Conservation (phyloP, 2,797 vertebrate species). For the Megalops cyprinoides region DNA sequence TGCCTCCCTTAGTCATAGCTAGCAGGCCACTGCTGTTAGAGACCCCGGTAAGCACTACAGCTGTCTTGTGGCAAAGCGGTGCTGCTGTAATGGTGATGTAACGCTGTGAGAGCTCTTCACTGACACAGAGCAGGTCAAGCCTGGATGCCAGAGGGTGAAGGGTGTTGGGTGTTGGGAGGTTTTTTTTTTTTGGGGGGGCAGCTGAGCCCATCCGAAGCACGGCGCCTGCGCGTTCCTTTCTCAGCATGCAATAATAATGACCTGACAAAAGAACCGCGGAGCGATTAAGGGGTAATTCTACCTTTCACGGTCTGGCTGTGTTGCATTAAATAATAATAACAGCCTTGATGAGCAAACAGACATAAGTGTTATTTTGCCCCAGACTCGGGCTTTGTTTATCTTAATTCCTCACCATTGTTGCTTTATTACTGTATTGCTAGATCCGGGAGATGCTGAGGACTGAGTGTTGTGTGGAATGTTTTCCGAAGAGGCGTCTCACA, state of each 20-base stretch:
- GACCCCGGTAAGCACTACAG: neutral
- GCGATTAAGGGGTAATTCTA: slow-evolving; percentile 15
- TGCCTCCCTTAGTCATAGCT: too few relatives aligned
- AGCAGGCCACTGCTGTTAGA: too few relatives aligned
- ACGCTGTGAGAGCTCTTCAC: neutral
- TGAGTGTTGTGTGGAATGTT: neutral
- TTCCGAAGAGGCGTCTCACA: neutral
- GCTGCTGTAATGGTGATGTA: neutral
- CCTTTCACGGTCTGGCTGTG: slow-evolving; percentile 15
- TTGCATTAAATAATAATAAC: slow-evolving; percentile 18
- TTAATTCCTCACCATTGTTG: neutral
- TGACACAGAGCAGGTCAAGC: neutral
- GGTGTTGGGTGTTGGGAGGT: neutral
- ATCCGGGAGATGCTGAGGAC: neutral
- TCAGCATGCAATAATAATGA: slow-evolving; percentile 20
- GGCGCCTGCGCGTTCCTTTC: neutral
- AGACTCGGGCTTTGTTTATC: slow-evolving; percentile 8
- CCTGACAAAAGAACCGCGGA: slow-evolving; percentile 4
- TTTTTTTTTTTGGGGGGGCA: too few relatives aligned
- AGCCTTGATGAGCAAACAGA: slow-evolving; percentile 15
- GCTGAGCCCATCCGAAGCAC: neutral
- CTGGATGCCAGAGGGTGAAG: neutral
- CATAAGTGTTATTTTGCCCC: slow-evolving; percentile 11
- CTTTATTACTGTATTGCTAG: slow-evolving; percentile 6
- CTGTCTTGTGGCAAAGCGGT: neutral